Conservation (phyloP, 2,888 invertebrate genomes). For the Dichetophora obliterata region DNA sequence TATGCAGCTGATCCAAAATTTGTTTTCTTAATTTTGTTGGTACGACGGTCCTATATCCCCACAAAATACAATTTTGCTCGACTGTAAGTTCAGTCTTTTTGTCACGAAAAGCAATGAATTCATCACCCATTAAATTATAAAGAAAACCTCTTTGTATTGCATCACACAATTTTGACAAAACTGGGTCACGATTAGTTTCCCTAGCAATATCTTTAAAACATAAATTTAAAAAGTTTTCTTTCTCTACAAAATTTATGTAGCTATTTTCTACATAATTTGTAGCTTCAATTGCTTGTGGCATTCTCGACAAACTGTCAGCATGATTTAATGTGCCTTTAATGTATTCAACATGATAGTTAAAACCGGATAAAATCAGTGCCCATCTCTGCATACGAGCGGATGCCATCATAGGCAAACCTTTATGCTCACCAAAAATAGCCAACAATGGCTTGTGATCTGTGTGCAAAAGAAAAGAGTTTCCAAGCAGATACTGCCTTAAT, state of each 20-base stretch:
- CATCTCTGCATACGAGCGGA: constrained; percentile 41
- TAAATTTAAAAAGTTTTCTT: constrained; percentile 32
- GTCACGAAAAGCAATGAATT: constrained; percentile 29
- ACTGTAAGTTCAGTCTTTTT: constrained; percentile 38
- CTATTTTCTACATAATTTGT: background rate
- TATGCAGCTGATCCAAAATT: constrained; percentile 37
- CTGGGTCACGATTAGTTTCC: constrained; percentile 30
- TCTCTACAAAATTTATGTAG: constrained; percentile 32
- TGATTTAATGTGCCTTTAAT: constrained; percentile 41
- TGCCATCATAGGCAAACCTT: constrained; percentile 43
- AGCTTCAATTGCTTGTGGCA: constrained; percentile 32
- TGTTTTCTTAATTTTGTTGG: constrained; percentile 27
- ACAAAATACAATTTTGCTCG: constrained; percentile 40
- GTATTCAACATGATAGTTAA: constrained; percentile 43
- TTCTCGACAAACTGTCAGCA: constrained; percentile 30
- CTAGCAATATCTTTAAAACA: constrained; percentile 42
- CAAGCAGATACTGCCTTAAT: constrained; percentile 44
- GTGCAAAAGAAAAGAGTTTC: constrained; percentile 40
- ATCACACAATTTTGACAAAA: constrained; percentile 37
- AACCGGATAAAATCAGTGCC: constrained; percentile 46
- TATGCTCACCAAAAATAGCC: constrained; percentile 43
- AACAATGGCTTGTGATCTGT: constrained; percentile 46
- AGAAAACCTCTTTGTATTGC: constrained; percentile 37
- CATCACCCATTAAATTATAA: constrained; percentile 16
- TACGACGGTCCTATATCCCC: constrained; percentile 31